Conservation (phyloP, 2,797 vertebrate species). For the Betta splendens region DNA sequence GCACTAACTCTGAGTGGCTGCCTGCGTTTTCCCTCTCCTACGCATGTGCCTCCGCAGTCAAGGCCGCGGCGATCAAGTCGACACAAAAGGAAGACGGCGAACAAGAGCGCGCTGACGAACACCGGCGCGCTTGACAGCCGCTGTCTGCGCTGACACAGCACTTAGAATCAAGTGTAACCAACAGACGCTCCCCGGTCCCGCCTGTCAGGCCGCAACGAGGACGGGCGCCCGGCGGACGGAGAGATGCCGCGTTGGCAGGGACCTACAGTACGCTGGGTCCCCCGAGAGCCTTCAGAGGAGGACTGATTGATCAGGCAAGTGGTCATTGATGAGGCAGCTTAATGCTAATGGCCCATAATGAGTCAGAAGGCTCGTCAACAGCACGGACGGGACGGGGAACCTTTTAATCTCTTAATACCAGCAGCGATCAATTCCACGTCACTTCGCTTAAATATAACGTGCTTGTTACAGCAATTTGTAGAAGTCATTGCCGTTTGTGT, state of each 20-base stretch:
- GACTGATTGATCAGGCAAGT: constrained; percentile 72
- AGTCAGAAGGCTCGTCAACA: constrained; percentile 77
- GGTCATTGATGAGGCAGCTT: constrained; percentile 81
- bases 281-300: constrained; percentile 61
- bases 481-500: constrained; percentile 23
- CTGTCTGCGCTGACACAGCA: constrained; percentile 34
- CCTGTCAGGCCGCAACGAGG: constrained; percentile 30
- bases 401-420: constrained; percentile 81
- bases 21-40: constrained; percentile 7
- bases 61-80: constrained; percentile 37
- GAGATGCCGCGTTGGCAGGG: constrained; percentile 47
- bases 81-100: constrained; percentile 46
- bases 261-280: constrained; percentile 30
- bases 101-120: constrained; percentile 39
- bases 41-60: constrained; percentile 3
- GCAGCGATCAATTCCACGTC: constrained; percentile 65
- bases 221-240: constrained; percentile 36
- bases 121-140: constrained; percentile 43
- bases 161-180: constrained; percentile 20
- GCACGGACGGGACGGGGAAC: constrained; percentile 65
- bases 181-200: constrained; percentile 29
- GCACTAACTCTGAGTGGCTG: constrained; percentile 34
- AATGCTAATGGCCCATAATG: constrained; percentile 81
- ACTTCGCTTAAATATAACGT: no score
- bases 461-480: constrained; percentile 19